Evolutionary conservation across 2,888 invertebrate species (phyloP).

Genomic region (Drosophila paramelanica): DNA sequence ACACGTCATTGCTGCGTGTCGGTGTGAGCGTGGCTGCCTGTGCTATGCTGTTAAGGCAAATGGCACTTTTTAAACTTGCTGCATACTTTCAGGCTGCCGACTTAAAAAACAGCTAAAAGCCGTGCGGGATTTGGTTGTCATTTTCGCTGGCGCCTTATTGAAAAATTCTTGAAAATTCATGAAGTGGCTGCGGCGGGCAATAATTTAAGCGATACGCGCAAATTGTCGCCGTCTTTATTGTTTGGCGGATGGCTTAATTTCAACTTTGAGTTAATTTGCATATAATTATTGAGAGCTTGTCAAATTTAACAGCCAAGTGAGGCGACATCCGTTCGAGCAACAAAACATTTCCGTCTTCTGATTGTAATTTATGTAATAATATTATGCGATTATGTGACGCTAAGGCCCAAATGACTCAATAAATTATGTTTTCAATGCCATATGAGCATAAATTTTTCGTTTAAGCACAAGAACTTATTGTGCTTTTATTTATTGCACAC

Average conservation of each 20-base stretch:
- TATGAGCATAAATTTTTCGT: conserved; percentile 22
- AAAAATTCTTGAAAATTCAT: conserved; percentile 33
- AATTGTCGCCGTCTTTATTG: conserved; percentile 20
- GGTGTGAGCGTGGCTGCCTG: neutral
- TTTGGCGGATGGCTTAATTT: conserved; percentile 13
- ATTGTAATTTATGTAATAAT: conserved; percentile 58
- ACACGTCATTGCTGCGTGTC: conserved; percentile 37
- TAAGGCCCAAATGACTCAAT: conserved; percentile 14
- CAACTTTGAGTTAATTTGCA: conserved; percentile 57
- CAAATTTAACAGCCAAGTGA: conserved; percentile 4
- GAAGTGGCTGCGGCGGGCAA: conserved; percentile 7
- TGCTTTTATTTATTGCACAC: conserved; percentile 4
- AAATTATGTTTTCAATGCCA: conserved; percentile 40
- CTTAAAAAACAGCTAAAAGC: conserved; percentile 37
- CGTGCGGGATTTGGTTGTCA: conserved; percentile 26
- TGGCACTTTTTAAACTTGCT: conserved; percentile 28
- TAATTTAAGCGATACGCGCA: conserved; percentile 23
- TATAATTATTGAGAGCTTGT: conserved; percentile 36
- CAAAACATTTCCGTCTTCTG: conserved; percentile 33
- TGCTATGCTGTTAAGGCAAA: conserved; percentile 29
- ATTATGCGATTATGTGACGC: conserved; percentile 17
- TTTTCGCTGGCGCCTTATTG: conserved; percentile 47
- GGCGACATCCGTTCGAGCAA: conserved; percentile 28
- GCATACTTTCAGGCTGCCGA: conserved; percentile 43
- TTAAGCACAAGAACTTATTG: conserved; percentile 13